Percentiles rank a stretch among this genome's conserved stretches.
These are phyloP conservation scores for Phengaris arion DNA, from an alignment of 2,888 invertebrate species.

Conservation along the genomic window DNA sequence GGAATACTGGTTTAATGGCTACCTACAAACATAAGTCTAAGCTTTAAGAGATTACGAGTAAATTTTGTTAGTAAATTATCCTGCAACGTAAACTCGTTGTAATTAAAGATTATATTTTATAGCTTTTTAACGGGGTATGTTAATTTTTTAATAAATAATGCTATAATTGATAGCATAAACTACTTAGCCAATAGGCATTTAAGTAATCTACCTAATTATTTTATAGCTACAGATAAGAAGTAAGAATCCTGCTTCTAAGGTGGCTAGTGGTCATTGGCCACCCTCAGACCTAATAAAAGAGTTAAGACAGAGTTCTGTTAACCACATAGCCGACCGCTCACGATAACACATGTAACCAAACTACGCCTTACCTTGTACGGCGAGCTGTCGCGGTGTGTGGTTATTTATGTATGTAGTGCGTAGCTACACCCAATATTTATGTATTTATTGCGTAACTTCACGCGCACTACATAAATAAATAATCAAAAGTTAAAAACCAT, in stretches of 20 bases:
- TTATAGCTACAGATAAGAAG: background rate
- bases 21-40: background rate
- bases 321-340: too few relatives aligned
- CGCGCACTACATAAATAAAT: too few relatives aligned
- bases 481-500: too few relatives aligned
- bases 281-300: too few relatives aligned
- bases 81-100: background rate
- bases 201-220: constrained; percentile 17
- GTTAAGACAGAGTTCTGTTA: too few relatives aligned
- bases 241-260: background rate
- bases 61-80: constrained; percentile 3
- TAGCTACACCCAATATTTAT: too few relatives aligned
- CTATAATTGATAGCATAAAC: background rate
- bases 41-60: background rate
- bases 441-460: too few relatives aligned
- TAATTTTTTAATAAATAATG: constrained; percentile 7
- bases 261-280: background rate
- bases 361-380: too few relatives aligned
- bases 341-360: too few relatives aligned
- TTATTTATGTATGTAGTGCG: too few relatives aligned
- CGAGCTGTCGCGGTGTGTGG: too few relatives aligned
- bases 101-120: constrained; percentile 19
- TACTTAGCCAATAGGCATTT: background rate
- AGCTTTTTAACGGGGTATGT: constrained; percentile 10
- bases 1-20: background rate